Evolutionary conservation across 2,113 vertebrate species (phyloP).

Genomic region (Gadus macrocephalus): DNA sequence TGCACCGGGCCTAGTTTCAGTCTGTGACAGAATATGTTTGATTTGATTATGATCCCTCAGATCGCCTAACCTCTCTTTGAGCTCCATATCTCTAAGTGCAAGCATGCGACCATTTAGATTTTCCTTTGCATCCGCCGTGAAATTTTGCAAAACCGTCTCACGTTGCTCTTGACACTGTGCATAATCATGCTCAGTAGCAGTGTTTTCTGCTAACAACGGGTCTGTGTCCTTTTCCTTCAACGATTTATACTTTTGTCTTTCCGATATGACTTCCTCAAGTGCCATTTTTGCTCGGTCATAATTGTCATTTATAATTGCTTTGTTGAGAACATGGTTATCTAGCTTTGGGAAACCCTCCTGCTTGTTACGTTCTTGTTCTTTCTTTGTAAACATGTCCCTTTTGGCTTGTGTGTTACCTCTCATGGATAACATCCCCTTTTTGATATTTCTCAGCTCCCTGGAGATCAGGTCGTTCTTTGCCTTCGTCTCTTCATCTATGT

Average conservation of each 20-base stretch:
- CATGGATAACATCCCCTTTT: conserved; percentile 58
- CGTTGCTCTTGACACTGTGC: conserved; percentile 18
- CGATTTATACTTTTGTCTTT: conserved; percentile 49
- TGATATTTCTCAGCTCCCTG: conserved; percentile 56
- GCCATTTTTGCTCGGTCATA: conserved; percentile 68
- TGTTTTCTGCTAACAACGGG: conserved; percentile 14
- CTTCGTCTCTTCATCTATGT: conserved; percentile 48
- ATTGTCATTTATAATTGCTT: conserved; percentile 57
- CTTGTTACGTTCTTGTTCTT: conserved; percentile 46
- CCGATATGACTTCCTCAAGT: conserved; percentile 68
- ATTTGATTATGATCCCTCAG: conserved; percentile 53
- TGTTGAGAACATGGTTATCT: conserved; percentile 49
- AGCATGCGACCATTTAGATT: conserved; percentile 13
- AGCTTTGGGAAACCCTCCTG: conserved; percentile 29
- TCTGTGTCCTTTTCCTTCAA: conserved; percentile 30
- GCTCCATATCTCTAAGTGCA: conserved; percentile 31
- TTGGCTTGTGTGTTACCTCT: conserved; percentile 66
- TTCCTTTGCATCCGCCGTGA: conserved; percentile 1
- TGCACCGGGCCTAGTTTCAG: conserved; percentile 44
- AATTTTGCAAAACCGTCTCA: conserved; percentile 25
- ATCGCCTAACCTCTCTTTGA: conserved; percentile 50
- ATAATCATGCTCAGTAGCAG: conserved; percentile 14
- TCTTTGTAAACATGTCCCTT: conserved; percentile 55
- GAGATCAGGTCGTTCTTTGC: conserved; percentile 61
- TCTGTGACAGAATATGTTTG: conserved; percentile 51